Evolutionary conservation across 2,888 invertebrate species (phyloP).

Genomic region (Autographa pulchrina): DNA sequence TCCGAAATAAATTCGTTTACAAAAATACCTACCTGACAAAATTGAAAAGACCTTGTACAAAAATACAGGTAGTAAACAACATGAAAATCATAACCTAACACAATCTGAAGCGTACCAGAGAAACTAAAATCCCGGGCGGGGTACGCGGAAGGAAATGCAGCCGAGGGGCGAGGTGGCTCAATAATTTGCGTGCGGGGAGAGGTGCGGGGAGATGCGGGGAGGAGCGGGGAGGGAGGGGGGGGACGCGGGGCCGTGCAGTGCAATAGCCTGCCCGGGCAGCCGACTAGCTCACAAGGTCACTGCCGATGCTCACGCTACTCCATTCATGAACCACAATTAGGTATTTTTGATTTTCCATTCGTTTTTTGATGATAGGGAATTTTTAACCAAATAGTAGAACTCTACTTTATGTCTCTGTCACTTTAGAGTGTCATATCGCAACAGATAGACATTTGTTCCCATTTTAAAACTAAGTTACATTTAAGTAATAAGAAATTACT

Average conservation of each 20-base stretch:
- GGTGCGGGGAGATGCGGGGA: constrained; percentile 43
- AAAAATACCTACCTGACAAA: not conserved
- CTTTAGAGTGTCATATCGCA: not conserved
- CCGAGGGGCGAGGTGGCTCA: constrained; percentile 72
- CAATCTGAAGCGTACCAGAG: constrained; percentile 65
- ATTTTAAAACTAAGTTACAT: not conserved
- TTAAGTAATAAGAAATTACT: not conserved
- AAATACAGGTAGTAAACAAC: constrained; percentile 34
- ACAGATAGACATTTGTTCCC: not conserved
- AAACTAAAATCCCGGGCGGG: constrained; percentile 75
- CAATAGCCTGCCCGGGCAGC: constrained; percentile 78
- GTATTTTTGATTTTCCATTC: constrained; percentile 70
- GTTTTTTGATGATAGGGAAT: constrained; percentile 26
- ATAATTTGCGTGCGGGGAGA: constrained; percentile 80
- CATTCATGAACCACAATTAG: constrained; percentile 81
- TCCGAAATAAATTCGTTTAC: too few relatives aligned
- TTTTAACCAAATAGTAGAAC: constrained; percentile 5
- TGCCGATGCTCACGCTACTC: constrained; percentile 79
- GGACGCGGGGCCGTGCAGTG: constrained; percentile 62
- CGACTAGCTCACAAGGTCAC: constrained; percentile 81
- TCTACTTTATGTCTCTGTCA: not conserved
- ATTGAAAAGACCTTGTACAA: not conserved
- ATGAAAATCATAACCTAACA: constrained; percentile 70
- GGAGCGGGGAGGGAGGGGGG: constrained; percentile 46
- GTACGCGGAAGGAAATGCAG: constrained; percentile 79